Conservation (phyloP, 2,888 invertebrate species). For the Cryptosula pallasiana region DNA sequence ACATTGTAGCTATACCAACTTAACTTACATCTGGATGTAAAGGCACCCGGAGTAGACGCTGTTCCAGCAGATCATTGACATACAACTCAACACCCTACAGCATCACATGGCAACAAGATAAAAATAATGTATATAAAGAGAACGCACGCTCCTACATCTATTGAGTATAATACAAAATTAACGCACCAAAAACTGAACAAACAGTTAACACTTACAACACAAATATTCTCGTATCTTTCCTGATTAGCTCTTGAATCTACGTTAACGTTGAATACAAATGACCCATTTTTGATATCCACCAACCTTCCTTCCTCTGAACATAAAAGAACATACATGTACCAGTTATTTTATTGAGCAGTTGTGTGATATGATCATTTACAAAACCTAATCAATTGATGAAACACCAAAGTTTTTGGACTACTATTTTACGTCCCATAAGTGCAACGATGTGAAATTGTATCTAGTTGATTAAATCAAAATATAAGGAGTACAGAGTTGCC, state of each 20-base stretch:
- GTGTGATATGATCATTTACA: too few species aligned
- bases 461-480: not conserved
- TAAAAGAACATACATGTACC: too few species aligned
- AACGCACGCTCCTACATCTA: not conserved
- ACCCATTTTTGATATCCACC: not conserved
- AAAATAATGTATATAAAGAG: not conserved
- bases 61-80: not conserved
- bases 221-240: not conserved
- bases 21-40: not conserved
- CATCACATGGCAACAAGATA: too few species aligned
- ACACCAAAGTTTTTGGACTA: too few species aligned
- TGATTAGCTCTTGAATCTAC: not conserved
- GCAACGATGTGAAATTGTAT: not conserved
- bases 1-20: too few species aligned
- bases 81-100: not conserved
- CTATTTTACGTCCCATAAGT: not conserved
- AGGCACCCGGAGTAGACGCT: not conserved
- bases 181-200: too few species aligned
- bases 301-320: not conserved
- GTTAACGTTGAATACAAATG: not conserved
- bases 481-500: not conserved
- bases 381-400: too few species aligned
- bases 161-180: not conserved
- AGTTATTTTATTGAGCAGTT: too few species aligned
- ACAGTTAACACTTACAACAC: not conserved